Evolutionary conservation across 1,140 invertebrate species (phyloP), one percentile per base, ranked within the genome.

Genomic region (Diprion similis): DNA sequence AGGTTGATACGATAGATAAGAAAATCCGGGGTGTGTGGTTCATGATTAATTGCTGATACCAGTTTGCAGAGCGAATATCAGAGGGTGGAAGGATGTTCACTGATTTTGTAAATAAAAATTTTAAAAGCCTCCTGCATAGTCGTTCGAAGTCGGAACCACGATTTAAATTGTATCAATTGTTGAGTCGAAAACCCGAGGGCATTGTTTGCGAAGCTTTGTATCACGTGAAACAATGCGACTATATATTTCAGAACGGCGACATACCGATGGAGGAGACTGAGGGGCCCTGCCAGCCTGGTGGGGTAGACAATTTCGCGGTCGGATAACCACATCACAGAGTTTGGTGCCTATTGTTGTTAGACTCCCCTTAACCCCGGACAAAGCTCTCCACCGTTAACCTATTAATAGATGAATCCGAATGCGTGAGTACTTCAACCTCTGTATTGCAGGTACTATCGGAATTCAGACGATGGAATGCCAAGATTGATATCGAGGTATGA

Each of bases 181-280:
- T 17, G 11, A 37, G 24, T 37, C 24, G 24, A 37, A 13, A 59
- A 59, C 51, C 9, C 11, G n/a, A 59, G 51, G 11, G 24, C 24
- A 59, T 59, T 59, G 51, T 59, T 59, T 59, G 51, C 51, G n/a
- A 17, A 59, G 51, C 51, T 59, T 59, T 59, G 51, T 59, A 15
- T 59, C n/a, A 17, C 51, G 51, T 59, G 51, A 17, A 59, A 59
- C 51, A 59, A 59, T 59, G 51, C 51, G 51, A 59, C 51, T 59
- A 59, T 59, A 37, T 37, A 59, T 59, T 59, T 59, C 51, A 59
- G 51, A 59, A 59, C 51, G 51, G n/a, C 51, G 51, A 59, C 51
- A 59, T 59, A 59, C 51, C 51, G 51, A 59, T 59, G 51, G 51
- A 59, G 51, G 51, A 59, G 51, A 59, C 51, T 59, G 51, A 59